Base-by-base conservation (phyloP, 2,888 invertebrate genomes). In the Amblyteles armatorius region DNA sequence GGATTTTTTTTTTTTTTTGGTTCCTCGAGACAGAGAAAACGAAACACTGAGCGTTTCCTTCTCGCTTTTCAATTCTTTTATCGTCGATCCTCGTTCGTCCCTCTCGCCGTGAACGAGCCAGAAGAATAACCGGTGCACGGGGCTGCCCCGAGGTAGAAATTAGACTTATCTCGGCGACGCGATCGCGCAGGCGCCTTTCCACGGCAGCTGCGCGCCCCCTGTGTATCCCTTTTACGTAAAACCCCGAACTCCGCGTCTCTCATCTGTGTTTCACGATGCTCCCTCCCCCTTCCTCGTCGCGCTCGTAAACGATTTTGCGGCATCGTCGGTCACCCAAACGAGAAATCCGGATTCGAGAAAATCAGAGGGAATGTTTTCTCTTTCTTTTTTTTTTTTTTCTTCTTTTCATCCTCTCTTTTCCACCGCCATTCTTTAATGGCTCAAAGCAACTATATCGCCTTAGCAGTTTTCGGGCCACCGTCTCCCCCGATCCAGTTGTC, bases 161-260 rank as follows among this genome's bases (percentile, higher is more conserved):
- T 93, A 93, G 92, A 90, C 92, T 92, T 93, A 93, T 93, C 93
- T 92, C 74, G 84, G 67, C 79, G 84, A 60, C 55, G 88, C 89
- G 90, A 93, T 93, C 93, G 87, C 74, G 74, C 72, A 73, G 76
- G 90, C 90, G 88, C 88, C 88, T 87, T 65, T 26, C 85, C 87
- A 63, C 68, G 65, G 83, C 85, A 88, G 87, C 88, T 85, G 86
- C 82, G 76, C 65, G 67, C 67, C 79, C 82, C 63, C 26, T n/a
- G 29, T n/a, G 63, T 16, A 16, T 33, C 26, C 26, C 50, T 73
- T 80, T 65, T 67, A 63, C 52, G 65, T 16, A 65, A 63, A 63
- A 50, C n/a, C 48, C 29, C 26, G n/a, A 26, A 44, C 73, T 48
- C 63, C 36, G n/a, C 36, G 13, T 50, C 52, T 67, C 52, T 72